phyloP scores from a whole-genome alignment of 2,888 invertebrate species.

The Pyrocoelia pectoralis region DNA sequence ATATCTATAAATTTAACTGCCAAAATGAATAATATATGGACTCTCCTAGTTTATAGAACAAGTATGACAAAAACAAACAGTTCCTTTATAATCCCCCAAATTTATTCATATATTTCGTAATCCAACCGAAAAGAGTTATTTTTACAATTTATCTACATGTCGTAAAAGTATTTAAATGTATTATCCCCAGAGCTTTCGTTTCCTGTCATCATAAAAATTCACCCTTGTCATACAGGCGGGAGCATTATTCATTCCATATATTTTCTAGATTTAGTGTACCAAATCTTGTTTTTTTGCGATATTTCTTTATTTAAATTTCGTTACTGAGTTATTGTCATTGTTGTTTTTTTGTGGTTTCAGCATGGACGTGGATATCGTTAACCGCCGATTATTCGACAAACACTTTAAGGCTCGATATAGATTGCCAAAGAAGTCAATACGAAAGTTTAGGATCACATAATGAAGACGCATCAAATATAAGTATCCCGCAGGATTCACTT shows the following conservation, averaged over 20 bases:
- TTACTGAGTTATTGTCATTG: not conserved
- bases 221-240: slow-evolving; percentile 22
- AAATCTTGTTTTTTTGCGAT: not conserved
- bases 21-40: too few species aligned
- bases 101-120: slow-evolving; percentile 5
- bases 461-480: slow-evolving; percentile 45
- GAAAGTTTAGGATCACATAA: slow-evolving; percentile 51
- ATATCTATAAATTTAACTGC: too few species aligned
- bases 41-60: too few species aligned
- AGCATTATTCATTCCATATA: slow-evolving; percentile 16
- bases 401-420: slow-evolving; percentile 56
- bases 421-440: slow-evolving; percentile 58
- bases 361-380: slow-evolving; percentile 59
- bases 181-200: slow-evolving; percentile 16
- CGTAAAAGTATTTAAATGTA: slow-evolving; percentile 10
- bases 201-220: slow-evolving; percentile 15
- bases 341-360: slow-evolving; percentile 46
- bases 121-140: slow-evolving; percentile 6
- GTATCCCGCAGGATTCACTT: slow-evolving; percentile 57
- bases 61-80: not conserved
- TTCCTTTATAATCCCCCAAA: slow-evolving; percentile 3
- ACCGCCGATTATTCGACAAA: slow-evolving; percentile 55
- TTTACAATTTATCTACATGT: slow-evolving; percentile 15
- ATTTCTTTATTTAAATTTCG: slow-evolving; percentile 2
- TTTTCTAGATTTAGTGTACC: slow-evolving; percentile 13